Base-by-base conservation (phyloP, 2,888 invertebrate species). In the Melinaea menophilus region DNA sequence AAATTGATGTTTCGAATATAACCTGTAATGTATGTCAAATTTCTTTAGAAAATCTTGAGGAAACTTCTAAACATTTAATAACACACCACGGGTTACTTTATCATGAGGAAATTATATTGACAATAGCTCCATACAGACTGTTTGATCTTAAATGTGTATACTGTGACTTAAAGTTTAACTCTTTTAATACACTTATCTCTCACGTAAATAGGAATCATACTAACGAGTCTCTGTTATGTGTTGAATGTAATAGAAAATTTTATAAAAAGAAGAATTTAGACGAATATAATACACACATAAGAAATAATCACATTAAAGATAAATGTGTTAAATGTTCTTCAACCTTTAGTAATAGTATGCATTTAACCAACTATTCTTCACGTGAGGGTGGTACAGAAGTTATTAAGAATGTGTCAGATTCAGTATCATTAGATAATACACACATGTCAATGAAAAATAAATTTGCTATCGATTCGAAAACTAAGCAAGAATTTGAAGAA, bases 1-100 rank as follows among this genome's bases (percentile, higher is more conserved):
- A 85, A 69, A 73, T 89, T 9, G 88, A 89, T 61, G 82, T 88
- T 0, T 88, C 89, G 0, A 81, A 84, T 63, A 78, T 86, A 2
- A 63, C 67, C 37, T 88, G 89, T 65, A 78, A 84, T 31, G 75
- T 87, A 12, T 89, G 89, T 71, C 78, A 74, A 41, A 80, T 81
- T 62, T 69, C 78, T 0, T 86, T 86, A 57, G 68, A 66, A 31
- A 71, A 68, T 58, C 72, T 83, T 13, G 73, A 78, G 3, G 81
- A 83, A 58, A 76, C 86, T 3, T 70, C 88, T 5, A 78, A 79
- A 54, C 88, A 89, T 78, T 76, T 89, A 58, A 80, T 82, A 46
- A 70, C 66, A 2, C 80, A 80, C 70, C 89, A 89, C 58, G 67
- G 75, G 5, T 66, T 88, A 62, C 77, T 78, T 31, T 88, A 84